Percentiles rank a stretch among this genome's conserved stretches.
These are phyloP conservation scores for Hozukius guyotensis DNA, from an alignment of 2,797 vertebrate genomes.

Conservation along the genomic window DNA sequence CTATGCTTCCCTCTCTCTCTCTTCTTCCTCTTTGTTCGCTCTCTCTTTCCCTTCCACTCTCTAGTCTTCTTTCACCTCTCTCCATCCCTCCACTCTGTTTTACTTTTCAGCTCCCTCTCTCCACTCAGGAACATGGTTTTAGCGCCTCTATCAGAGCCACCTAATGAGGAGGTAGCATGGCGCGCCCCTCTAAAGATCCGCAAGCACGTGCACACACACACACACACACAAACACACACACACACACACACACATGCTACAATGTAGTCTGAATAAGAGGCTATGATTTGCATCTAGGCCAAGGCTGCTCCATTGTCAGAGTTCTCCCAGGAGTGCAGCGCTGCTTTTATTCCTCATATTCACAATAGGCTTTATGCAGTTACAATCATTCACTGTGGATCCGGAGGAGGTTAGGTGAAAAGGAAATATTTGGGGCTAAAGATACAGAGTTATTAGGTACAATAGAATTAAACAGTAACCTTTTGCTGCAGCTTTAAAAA, in stretches of 20 bases:
- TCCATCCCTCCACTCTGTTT: constrained; percentile 2
- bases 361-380: constrained; percentile 65
- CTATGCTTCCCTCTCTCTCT: not conserved
- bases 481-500: constrained; percentile 37
- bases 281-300: constrained; percentile 81
- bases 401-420: constrained; percentile 41
- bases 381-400: constrained; percentile 51
- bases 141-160: constrained; percentile 57
- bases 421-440: constrained; percentile 55
- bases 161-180: constrained; percentile 68
- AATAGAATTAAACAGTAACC: constrained; percentile 49
- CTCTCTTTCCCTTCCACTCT: not conserved
- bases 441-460: constrained; percentile 23
- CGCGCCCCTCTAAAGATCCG: constrained; percentile 34
- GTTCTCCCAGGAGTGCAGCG: constrained; percentile 61
- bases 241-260: not conserved
- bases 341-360: constrained; percentile 72
- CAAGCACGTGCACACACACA: constrained; percentile 8
- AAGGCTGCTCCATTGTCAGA: constrained; percentile 76
- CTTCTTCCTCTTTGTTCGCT: not conserved
- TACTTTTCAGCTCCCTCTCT: constrained; percentile 3
- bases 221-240: not conserved
- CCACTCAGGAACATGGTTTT: constrained; percentile 54
- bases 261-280: constrained; percentile 53
- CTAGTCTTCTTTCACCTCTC: constrained; percentile 15